Base-by-base conservation (phyloP, 2,113 vertebrate species). In the Apodemus speciosus region DNA sequence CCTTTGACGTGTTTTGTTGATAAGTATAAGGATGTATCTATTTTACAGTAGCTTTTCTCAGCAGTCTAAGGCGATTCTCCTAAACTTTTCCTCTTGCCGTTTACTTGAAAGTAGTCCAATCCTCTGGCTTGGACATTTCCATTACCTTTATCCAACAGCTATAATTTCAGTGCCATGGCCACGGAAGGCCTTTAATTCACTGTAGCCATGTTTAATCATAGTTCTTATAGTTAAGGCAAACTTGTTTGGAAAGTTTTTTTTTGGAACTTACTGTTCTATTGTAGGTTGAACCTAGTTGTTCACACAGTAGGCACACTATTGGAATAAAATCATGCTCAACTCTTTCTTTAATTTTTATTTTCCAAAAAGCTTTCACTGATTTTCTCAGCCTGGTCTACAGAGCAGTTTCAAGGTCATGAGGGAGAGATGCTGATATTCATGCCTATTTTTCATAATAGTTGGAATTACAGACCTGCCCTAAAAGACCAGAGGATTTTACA, bases 1-100 rank as follows among this genome's bases (percentile, higher is more conserved):
- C 98, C 3, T 99, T 99, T 96, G 96, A 98, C 98, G 98, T 99
- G 81, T 96, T 95, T 99, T 99, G 95, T 96, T 98, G 53, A 93
- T 62, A 60, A 99, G 98, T 94, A 97, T 98, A 56, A 99, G 98
- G 94, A 97, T 98, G 97, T 99, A 98, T 96, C 92, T 97, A 69
- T 99, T 98, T 97, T 98, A 97, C 56, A 97, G 95, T 90, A 93
- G 93, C 84, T 98, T 18, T 98, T 98, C 88, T 98, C 95, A 3
- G 93, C 95, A 92, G 95, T 96, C 94, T 98, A 60, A 97, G 98
- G 93, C 98, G 98, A 38, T 99, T 98, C 85, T 99, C 99, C 97
- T 99, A 98, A 99, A 99, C 76, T 16, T 93, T 11, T 81, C 3
- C 15, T 81, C 3, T 5, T 15, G 71, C 25, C 49, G 3, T 21